A percentile compares a stretch with the other conserved stretches of the same genome.
phyloP scores from a whole-genome alignment of 2,888 invertebrate species.

The Julus scandinavius region DNA sequence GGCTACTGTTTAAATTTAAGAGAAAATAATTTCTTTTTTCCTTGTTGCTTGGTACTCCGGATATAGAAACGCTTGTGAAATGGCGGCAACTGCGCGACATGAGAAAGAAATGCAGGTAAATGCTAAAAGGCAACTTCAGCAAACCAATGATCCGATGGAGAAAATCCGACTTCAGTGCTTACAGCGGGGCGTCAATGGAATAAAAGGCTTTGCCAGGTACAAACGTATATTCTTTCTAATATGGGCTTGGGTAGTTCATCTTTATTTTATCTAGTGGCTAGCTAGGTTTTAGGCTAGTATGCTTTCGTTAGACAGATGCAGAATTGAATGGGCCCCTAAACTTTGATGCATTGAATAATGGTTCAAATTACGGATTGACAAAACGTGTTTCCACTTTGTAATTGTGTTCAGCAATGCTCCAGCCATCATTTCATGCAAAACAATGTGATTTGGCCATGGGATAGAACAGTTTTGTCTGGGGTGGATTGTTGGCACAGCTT shows the following conservation, averaged over 20 bases:
- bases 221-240: slow-evolving; percentile 47
- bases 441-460: too few relatives aligned
- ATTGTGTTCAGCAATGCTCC: too few relatives aligned
- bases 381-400: too few relatives aligned
- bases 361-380: too few relatives aligned
- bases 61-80: slow-evolving; percentile 58
- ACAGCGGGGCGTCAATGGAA: slow-evolving; percentile 66
- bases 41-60: not conserved
- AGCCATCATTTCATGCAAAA: too few relatives aligned
- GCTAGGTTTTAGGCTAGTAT: not conserved
- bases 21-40: not conserved
- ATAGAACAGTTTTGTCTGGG: too few relatives aligned
- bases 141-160: slow-evolving; percentile 65
- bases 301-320: too few relatives aligned
- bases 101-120: slow-evolving; percentile 64
- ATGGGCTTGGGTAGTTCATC: not conserved
- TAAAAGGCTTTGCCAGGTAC: slow-evolving; percentile 67
- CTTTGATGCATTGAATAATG: too few relatives aligned
- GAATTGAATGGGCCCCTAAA: too few relatives aligned
- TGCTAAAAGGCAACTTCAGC: slow-evolving; percentile 61
- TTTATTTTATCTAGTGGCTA: not conserved
- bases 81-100: slow-evolving; percentile 65
- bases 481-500: too few relatives aligned
- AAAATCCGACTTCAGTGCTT: slow-evolving; percentile 65
- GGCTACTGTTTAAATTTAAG: too few relatives aligned